phyloP scores from a whole-genome alignment of 2,888 invertebrate genomes.

The Aquatica leii region DNA sequence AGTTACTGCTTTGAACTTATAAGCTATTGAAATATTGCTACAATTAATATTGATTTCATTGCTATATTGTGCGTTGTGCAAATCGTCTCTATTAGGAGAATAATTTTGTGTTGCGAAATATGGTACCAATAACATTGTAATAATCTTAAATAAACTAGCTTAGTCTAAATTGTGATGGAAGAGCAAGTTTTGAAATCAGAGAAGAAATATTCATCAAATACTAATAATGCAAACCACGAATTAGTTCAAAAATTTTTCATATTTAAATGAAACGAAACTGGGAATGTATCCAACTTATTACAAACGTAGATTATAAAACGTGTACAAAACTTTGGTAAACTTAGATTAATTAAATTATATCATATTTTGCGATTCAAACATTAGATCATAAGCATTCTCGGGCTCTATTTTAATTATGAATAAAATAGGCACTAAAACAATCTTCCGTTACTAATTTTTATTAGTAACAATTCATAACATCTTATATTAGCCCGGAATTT shows the following conservation, averaged over 20 bases:
- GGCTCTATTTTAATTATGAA: neutral
- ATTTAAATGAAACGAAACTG: too few relatives aligned
- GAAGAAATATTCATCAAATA: neutral
- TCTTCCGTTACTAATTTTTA: neutral
- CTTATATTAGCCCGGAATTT: neutral
- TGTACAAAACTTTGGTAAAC: too few relatives aligned
- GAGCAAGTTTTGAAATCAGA: conserved; percentile 15
- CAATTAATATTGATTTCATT: conserved; percentile 16
- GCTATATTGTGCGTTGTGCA: conserved; percentile 27
- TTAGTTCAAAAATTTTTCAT: too few relatives aligned
- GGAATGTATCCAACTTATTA: too few relatives aligned
- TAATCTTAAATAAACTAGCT: conserved; percentile 3
- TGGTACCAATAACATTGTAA: conserved; percentile 7
- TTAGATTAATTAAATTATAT: too few relatives aligned
- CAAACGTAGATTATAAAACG: too few relatives aligned
- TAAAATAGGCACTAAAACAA: conserved; percentile 10
- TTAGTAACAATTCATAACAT: too few relatives aligned
- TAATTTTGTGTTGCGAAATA: conserved; percentile 8
- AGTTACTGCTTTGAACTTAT: neutral
- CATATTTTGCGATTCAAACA: too few relatives aligned
- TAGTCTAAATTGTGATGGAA: conserved; percentile 20
- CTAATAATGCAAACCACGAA: too few relatives aligned
- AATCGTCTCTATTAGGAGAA: conserved; percentile 9
- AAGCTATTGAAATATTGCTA: conserved; percentile 10
- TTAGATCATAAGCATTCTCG: too few relatives aligned